Evolutionary conservation across 1,140 invertebrate genomes (phyloP), one percentile per base, ranked within the genome.

Genomic region (Augochlora pura): DNA sequence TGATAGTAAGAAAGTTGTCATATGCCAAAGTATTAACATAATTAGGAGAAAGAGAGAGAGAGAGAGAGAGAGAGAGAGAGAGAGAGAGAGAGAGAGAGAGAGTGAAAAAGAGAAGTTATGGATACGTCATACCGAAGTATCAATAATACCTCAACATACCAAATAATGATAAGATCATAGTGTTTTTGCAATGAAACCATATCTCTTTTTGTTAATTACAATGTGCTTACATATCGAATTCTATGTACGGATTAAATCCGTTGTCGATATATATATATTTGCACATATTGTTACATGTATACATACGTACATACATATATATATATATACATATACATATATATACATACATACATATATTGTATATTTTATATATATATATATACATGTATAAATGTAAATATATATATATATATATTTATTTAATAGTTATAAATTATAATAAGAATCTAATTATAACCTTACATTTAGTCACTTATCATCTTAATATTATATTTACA

Each of bases 401-500:
- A 21, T 60, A n/a, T 82, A 60, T 83, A 73, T 70, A 60, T 72
- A 42, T 81, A 59, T 76, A 49, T 67, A 68, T 69, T 9, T 79
- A 68, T 72, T 38, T 62, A 62, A 68, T 70, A 73, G 57, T 57
- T 77, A 77, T 88, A 86, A 85, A 85, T 86, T 85, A 88, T 81
- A 79, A 62, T 80, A 86, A 86, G 72, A 86, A 70, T 77, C 65
- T 83, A 87, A 71, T 72, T 71, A 85, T 88, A 60, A 54, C 32
- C 76, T 85, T 88, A 88, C 7, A 38, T 66, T 76, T 87, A 80
- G 73, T 54, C 62, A 79, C 70, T 88, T 86, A 77, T 70, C 49
- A 79, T 60, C 77, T 86, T 88, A 88, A 80, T 46, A 69, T 77
- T 81, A 83, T 88, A 88, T 88, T 71, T 88, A 88, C 87, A 88